phyloP scores from a whole-genome alignment of 2,113 vertebrate genomes.

The Caranx melampygus region DNA sequence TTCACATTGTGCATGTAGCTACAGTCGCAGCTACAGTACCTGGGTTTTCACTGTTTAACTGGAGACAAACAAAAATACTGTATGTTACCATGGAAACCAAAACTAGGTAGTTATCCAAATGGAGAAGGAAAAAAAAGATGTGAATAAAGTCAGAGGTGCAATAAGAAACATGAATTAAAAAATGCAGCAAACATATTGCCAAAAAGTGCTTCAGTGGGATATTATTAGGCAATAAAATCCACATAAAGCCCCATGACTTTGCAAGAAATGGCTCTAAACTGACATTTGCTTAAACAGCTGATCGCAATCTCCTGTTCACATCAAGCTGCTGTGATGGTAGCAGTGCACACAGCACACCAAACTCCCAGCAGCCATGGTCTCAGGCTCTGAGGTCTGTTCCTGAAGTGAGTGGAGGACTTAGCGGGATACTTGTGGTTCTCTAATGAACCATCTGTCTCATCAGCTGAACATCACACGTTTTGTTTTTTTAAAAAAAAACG shows the following conservation, averaged over 20 bases:
- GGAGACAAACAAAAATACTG: constrained; percentile 23
- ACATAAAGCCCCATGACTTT: not conserved
- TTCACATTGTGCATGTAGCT: not conserved
- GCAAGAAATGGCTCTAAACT: not conserved
- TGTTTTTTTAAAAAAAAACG: constrained; percentile 17
- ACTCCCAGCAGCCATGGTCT: constrained; percentile 34
- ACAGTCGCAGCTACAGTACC: constrained; percentile 15
- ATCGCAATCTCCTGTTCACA: constrained; percentile 14
- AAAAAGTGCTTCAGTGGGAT: not conserved
- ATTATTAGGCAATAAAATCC: not conserved
- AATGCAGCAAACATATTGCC: not conserved
- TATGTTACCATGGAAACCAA: constrained; percentile 74
- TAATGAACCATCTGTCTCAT: constrained; percentile 81
- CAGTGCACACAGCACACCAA: constrained; percentile 8
- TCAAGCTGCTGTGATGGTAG: constrained; percentile 11
- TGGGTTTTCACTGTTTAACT: constrained; percentile 36
- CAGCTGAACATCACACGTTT: constrained; percentile 62
- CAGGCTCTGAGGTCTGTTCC: constrained; percentile 43
- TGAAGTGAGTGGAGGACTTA: constrained; percentile 67
- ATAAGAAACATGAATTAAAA: not conserved
- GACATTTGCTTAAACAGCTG: constrained; percentile 27
- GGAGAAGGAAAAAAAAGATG: constrained; percentile 39
- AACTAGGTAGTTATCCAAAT: constrained; percentile 45
- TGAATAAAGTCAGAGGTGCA: constrained; percentile 30
- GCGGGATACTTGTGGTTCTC: constrained; percentile 74